Base-by-base conservation (phyloP, 2,113 vertebrate species). In the Triplophysa dalaica region DNA sequence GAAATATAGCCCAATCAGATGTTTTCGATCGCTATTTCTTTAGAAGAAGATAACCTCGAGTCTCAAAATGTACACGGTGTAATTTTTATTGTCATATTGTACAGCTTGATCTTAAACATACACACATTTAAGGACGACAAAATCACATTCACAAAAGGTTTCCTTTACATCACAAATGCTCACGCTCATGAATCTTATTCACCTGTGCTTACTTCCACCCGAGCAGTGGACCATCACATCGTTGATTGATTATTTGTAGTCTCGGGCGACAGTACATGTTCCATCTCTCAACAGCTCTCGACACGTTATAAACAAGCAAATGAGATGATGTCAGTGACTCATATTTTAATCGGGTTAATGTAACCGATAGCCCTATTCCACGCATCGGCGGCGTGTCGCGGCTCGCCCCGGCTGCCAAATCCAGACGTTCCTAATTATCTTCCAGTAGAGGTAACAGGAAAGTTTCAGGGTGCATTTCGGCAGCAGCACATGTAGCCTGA, bases 381-480 rank as follows among this genome's bases (percentile, higher is more conserved):
- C 33, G 58, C 68, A 24, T 79, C 38, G 2, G 65, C 26, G 80
- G 26, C 79, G 26, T 83, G 86, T 80, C 52, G 16, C 10, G 52
- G 67, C 84, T 77, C 80, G 85, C 83, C 84, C 48, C 58, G 38
- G 19, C 77, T 73, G 82, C 75, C 81, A 83, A 78, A 85, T 74
- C 80, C 72, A 82, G 48, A 84, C 68, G 76, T 76, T 63, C 78
- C 69, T 80, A 85, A 87, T 87, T 84, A 87, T 83, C 84, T 85
- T 82, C 73, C 81, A 83, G 75, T 13, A 64, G 61, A 84, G 56
- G 43, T 72, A 85, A 82, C 74, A 82, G 69, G 68, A 86, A 75
- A 65, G 66, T 85, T 87, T 81, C 70, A 70, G 66, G 80, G 52
- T 67, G 65, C 63, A 68, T 78, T 74, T 63, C 72, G 54, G 70